Conservation (phyloP, 2,797 vertebrate genomes). For the Fistularia tabacaria region DNA sequence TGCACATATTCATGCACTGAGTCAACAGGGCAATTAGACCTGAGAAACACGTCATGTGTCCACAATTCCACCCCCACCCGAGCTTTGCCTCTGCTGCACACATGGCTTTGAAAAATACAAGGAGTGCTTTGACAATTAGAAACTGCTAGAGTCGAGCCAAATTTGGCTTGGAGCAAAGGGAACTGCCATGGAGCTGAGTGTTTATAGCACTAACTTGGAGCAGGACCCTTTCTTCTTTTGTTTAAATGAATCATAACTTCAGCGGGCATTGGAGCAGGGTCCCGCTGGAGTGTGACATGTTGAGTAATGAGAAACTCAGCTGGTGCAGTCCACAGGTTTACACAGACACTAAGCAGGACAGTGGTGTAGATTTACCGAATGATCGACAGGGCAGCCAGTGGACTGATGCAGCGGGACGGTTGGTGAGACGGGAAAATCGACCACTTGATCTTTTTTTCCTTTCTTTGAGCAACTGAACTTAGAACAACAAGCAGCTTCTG, state of each 20-base stretch:
- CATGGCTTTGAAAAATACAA: slow-evolving; percentile 25
- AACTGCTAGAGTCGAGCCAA: slow-evolving; percentile 35
- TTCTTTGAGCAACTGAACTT: too few relatives aligned
- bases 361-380: slow-evolving; percentile 26
- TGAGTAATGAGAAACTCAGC: slow-evolving; percentile 57
- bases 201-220: slow-evolving; percentile 43
- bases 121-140: slow-evolving; percentile 17
- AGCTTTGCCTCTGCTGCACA: slow-evolving; percentile 11
- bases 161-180: slow-evolving; percentile 47
- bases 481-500: too few relatives aligned
- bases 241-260: slow-evolving; percentile 47
- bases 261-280: slow-evolving; percentile 26
- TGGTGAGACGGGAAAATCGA: too few relatives aligned
- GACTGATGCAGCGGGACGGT: slow-evolving; percentile 7
- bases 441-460: too few relatives aligned
- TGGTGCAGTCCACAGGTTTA: slow-evolving; percentile 53
- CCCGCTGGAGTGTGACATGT: slow-evolving; percentile 27
- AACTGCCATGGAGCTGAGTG: slow-evolving; percentile 10
- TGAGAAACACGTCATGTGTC: slow-evolving; percentile 2
- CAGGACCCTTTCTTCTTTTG: slow-evolving; percentile 37
- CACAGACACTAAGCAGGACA: slow-evolving; percentile 46
- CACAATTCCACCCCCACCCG: too few relatives aligned
- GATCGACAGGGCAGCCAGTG: slow-evolving; percentile 10
- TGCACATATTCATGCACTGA: too few relatives aligned
- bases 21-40: background rate